Base-by-base conservation (phyloP, 2,888 invertebrate species). In the Apamea anceps region DNA sequence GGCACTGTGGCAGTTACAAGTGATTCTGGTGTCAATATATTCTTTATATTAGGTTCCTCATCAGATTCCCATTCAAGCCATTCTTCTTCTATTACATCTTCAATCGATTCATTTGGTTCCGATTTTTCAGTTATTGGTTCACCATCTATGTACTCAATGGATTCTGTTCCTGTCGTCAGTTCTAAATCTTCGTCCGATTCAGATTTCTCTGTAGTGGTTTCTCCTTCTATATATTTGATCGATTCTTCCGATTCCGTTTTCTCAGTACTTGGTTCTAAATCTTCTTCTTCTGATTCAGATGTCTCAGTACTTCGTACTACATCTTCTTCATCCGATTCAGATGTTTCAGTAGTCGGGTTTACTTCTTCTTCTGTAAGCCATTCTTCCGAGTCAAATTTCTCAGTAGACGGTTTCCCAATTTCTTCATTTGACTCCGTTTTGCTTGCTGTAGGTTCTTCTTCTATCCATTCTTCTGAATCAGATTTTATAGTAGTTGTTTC, bases 31-130 rank as follows among this genome's bases (percentile, higher is more conserved):
- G 21, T 54, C 18, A 80, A 42, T 21, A n/a, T 62, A 6, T 51
- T 71, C 13, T 18, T n/a, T 18, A 8, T 25, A 42, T 13, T 32
- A 2, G 13, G 5, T 37, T 80, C 13, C 1, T 5, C 70, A 28
- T 32, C 54, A 18, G 67, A 7, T 25, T 8, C 60, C 80, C 60
- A 79, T 51, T 70, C 51, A 51, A 80, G 37, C 78, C 80, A 80
- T 62, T 80, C 62, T 0, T 80, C 67, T 25, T 57, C 25, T 4
- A 12, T n/a, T 10, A 8, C 54, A 13, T 60, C 8, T 8, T 63
- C 32, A 32, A 32, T 28, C 5, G 32, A 60, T 32, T 60, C 18
- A n/a, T 25, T 18, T 2, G 2, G 25, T 5, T 62, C 15, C 0
- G 7, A 8, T 18, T 37, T 15, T 28, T 18, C 2, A 7, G 18